Percentiles rank a stretch among this genome's conserved stretches.
phyloP scores from a whole-genome alignment of 2,888 invertebrate species.

The Ametastegia equiseti region DNA sequence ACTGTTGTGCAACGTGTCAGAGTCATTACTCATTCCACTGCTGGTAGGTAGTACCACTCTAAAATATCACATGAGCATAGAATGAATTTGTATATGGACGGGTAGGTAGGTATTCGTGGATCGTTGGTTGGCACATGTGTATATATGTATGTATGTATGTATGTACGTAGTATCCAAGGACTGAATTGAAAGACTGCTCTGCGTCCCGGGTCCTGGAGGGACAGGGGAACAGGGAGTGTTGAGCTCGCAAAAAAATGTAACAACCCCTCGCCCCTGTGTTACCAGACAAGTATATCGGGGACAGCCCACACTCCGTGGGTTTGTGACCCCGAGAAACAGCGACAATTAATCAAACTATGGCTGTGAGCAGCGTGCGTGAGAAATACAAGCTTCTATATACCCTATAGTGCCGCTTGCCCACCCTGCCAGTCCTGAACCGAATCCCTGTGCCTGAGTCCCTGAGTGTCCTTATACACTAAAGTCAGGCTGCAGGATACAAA shows the following conservation, averaged over 20 bases:
- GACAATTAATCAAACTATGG: slow-evolving; percentile 68
- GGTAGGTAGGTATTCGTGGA: too few relatives aligned
- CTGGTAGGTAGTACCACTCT: slow-evolving; percentile 58
- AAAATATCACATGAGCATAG: slow-evolving; percentile 65
- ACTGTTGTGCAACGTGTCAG: slow-evolving; percentile 41
- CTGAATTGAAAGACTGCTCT: slow-evolving; percentile 65
- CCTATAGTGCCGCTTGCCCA: neutral
- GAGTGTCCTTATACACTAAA: too few relatives aligned
- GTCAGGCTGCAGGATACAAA: slow-evolving; percentile 1
- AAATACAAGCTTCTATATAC: slow-evolving; percentile 68
- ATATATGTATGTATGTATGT: slow-evolving; percentile 36
- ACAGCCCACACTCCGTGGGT: slow-evolving; percentile 54
- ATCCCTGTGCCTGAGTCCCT: neutral
- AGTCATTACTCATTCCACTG: slow-evolving; percentile 64
- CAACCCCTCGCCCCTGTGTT: slow-evolving; percentile 45
- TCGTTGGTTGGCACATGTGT: too few relatives aligned
- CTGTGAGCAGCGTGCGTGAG: slow-evolving; percentile 69
- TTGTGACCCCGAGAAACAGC: slow-evolving; percentile 60
- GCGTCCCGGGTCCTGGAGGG: slow-evolving; percentile 52
- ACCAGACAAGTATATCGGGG: slow-evolving; percentile 45
- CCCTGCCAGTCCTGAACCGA: neutral
- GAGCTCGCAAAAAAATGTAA: slow-evolving; percentile 46
- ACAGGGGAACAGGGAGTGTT: slow-evolving; percentile 40
- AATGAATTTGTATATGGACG: too few relatives aligned
- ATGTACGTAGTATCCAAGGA: slow-evolving; percentile 62